These are phyloP conservation scores for Australoheros facetus DNA, from an alignment of 2,797 vertebrate species.

Conservation along the genomic window DNA sequence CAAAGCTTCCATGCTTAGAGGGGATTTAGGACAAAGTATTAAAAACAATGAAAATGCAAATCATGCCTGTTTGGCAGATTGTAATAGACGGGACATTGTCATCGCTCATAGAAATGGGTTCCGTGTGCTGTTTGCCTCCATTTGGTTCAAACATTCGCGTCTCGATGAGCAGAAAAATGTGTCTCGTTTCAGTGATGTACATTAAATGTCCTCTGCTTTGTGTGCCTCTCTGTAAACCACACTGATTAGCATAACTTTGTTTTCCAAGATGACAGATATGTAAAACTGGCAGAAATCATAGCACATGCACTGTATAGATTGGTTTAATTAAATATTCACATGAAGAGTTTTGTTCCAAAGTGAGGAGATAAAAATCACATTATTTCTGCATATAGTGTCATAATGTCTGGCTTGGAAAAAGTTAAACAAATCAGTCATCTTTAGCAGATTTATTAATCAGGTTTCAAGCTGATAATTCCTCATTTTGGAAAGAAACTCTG, in stretches of 20 bases:
- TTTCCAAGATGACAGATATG: neutral
- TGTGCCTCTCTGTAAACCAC: neutral
- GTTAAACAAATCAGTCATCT: neutral
- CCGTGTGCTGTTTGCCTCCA: neutral
- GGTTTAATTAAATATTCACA: neutral
- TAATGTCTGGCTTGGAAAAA: neutral
- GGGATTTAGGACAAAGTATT: neutral
- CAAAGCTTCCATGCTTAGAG: neutral
- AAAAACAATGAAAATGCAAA: neutral
- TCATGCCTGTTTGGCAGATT: neutral
- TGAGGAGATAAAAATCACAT: neutral
- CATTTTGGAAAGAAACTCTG: neutral
- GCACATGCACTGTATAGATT: neutral
- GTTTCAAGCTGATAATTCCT: neutral
- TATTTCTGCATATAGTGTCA: neutral
- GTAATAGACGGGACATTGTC: neutral
- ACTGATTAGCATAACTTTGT: neutral
- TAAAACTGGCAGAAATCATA: neutral
- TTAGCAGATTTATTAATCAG: neutral
- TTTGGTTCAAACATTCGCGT: conserved; percentile 4
- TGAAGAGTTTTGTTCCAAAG: conserved; percentile 14
- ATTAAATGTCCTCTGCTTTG: neutral
- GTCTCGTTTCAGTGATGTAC: conserved; percentile 1
- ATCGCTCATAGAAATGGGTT: neutral
- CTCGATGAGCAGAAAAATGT: neutral